phyloP scores from a whole-genome alignment of 1,140 invertebrate species.

The Holotrichia oblita region DNA sequence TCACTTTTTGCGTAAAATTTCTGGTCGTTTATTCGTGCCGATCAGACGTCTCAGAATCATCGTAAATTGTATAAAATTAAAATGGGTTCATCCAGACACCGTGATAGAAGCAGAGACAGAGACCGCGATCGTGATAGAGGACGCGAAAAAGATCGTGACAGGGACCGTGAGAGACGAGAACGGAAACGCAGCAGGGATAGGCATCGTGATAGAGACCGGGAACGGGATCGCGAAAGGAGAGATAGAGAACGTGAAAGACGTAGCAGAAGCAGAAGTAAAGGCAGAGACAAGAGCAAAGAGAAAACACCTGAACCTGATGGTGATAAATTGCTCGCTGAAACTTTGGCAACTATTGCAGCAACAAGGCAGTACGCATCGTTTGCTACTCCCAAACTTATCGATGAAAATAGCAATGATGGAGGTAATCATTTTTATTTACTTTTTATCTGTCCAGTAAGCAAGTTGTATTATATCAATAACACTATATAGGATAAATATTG shows the following conservation, averaged over 20 bases:
- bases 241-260: constrained; percentile 62
- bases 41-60: too few species aligned
- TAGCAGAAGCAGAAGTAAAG: constrained; percentile 64
- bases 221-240: constrained; percentile 57
- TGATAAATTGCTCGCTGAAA: constrained; percentile 59
- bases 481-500: too few species aligned
- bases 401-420: constrained; percentile 21
- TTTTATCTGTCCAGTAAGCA: too few species aligned
- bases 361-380: constrained; percentile 64
- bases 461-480: too few species aligned
- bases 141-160: constrained; percentile 60
- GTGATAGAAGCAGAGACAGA: constrained; percentile 59
- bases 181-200: constrained; percentile 61
- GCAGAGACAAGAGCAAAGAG: constrained; percentile 57
- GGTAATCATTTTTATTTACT: constrained; percentile 14
- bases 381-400: constrained; percentile 52
- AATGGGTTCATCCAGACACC: constrained; percentile 62
- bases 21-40: too few species aligned
- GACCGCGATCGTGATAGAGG: constrained; percentile 62
- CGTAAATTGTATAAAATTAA: too few species aligned
- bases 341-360: constrained; percentile 61
- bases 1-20: too few species aligned
- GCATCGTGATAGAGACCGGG: constrained; percentile 62
- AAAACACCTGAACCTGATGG: constrained; percentile 56
- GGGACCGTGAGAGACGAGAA: constrained; percentile 60